These are phyloP conservation scores for Machimus atricapillus DNA, from an alignment of 2,888 invertebrate species.

Conservation along the genomic window DNA sequence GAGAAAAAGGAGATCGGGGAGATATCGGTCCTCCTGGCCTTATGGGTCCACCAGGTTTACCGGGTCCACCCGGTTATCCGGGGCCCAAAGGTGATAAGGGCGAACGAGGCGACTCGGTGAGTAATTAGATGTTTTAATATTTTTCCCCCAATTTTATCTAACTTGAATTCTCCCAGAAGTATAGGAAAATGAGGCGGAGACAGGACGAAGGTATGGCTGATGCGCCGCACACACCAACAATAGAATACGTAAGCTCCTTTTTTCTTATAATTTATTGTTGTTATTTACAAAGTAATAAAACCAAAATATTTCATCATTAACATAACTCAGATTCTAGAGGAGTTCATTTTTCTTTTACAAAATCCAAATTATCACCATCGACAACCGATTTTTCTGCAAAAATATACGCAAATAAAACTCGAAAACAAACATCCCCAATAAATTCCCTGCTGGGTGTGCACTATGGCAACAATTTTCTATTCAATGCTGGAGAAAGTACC, in stretches of 20 bases:
- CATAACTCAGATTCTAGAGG: not conserved
- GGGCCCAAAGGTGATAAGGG: slow-evolving; percentile 91
- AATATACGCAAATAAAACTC: not conserved
- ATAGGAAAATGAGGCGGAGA: slow-evolving; percentile 63
- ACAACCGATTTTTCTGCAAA: not conserved
- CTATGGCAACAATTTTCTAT: not conserved
- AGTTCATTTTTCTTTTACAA: not conserved
- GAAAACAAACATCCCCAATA: not conserved
- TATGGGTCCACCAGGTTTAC: slow-evolving; percentile 90
- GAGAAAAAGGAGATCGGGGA: slow-evolving; percentile 79
- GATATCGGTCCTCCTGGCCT: slow-evolving; percentile 93
- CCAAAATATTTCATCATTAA: not conserved
- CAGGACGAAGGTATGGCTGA: slow-evolving; percentile 63
- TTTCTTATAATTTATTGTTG: not conserved
- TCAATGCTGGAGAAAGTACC: not conserved
- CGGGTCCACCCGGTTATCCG: slow-evolving; percentile 84
- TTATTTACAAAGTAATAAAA: not conserved
- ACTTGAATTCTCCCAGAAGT: slow-evolving; percentile 55
- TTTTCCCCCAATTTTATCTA: slow-evolving; percentile 24
- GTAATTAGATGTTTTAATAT: slow-evolving; percentile 55
- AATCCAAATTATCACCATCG: not conserved
- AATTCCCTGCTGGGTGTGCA: not conserved
- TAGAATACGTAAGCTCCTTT: slow-evolving; percentile 60
- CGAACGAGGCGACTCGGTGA: slow-evolving; percentile 92
- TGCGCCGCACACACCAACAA: slow-evolving; percentile 61